Percentiles rank a stretch among this genome's conserved stretches.
Conservation (phyloP, 1,140 invertebrate genomes). For the Drosophila nigrodunni region DNA sequence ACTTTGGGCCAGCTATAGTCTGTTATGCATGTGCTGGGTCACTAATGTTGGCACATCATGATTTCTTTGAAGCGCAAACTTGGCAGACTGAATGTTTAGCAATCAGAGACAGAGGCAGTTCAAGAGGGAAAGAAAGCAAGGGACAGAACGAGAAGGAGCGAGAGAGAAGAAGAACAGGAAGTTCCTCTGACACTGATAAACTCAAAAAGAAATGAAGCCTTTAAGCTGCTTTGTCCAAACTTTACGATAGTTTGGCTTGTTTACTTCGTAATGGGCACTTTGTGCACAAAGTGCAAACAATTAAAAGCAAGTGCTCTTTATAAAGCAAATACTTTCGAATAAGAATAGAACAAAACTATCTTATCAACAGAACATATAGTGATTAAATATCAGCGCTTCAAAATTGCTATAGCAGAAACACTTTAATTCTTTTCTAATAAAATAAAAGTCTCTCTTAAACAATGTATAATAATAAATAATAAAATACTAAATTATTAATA, state of each 20-base stretch:
- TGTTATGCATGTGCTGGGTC: conserved; percentile 40
- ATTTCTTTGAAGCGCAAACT: conserved; percentile 41
- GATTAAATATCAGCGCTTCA: not conserved
- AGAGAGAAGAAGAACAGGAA: conserved; percentile 10
- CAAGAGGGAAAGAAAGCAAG: not conserved
- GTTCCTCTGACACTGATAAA: conserved; percentile 39
- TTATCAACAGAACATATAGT: conserved; percentile 3
- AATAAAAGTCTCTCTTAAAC: not conserved
- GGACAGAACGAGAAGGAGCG: not conserved
- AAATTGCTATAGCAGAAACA: not conserved
- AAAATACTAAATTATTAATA: no score
- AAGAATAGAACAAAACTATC: not conserved
- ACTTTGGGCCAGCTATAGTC: conserved; percentile 20
- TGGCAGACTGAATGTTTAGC: conserved; percentile 28
- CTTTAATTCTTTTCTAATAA: not conserved
- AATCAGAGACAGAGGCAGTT: conserved; percentile 24
- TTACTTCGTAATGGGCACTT: conserved; percentile 47
- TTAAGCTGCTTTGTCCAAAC: conserved; percentile 44
- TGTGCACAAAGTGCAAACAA: conserved; percentile 42
- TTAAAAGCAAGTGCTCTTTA: conserved; percentile 36
- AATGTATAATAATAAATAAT: no score
- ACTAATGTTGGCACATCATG: conserved; percentile 53
- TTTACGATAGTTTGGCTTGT: conserved; percentile 43
- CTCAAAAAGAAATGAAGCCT: conserved; percentile 46
- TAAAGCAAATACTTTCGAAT: not conserved